These are phyloP conservation scores for Haemorhous mexicanus DNA, from an alignment of 2,113 vertebrate species.

Conservation along the genomic window DNA sequence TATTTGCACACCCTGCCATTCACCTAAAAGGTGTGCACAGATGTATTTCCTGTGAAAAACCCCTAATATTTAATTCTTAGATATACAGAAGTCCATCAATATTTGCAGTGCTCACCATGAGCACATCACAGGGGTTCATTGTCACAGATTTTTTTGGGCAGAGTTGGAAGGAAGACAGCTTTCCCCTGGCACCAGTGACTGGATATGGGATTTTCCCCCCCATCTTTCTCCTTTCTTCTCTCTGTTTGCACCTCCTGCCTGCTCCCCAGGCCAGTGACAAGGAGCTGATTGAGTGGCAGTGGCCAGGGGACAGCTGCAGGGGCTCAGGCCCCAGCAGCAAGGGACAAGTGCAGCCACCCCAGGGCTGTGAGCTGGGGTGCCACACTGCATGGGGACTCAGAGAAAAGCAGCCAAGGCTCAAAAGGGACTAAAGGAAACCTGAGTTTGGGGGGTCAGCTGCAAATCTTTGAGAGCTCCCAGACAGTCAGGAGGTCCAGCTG, in stretches of 20 bases:
- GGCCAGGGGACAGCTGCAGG: not conserved
- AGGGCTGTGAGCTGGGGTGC: not conserved
- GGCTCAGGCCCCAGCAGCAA: not conserved
- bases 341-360: not conserved
- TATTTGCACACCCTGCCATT: not conserved
- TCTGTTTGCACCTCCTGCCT: not conserved
- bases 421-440: not conserved
- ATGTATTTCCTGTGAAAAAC: not conserved
- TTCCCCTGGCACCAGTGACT: not conserved
- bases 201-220: accelerated
- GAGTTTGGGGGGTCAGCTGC: not conserved
- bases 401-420: not conserved
- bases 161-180: not conserved
- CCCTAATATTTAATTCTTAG: not conserved
- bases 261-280: not conserved
- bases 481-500: not conserved
- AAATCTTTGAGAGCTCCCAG: not conserved
- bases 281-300: not conserved
- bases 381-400: not conserved
- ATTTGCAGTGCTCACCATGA: not conserved
- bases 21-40: not conserved
- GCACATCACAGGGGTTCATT: not conserved
- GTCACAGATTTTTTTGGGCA: not conserved
- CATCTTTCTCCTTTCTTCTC: not conserved
- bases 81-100: not conserved